phyloP scores from a whole-genome alignment of 2,888 invertebrate genomes.

The Bibio marci region DNA sequence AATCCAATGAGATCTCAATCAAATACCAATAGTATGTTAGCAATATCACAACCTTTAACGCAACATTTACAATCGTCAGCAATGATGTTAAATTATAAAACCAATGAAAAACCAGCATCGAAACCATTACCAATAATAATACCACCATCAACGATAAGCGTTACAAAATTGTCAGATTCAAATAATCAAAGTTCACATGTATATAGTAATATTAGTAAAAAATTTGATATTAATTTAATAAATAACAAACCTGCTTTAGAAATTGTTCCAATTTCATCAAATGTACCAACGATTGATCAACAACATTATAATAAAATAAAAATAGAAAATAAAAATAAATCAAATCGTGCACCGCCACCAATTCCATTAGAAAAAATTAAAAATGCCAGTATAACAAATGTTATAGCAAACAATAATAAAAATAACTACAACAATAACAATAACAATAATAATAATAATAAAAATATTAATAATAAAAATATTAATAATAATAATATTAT shows the following conservation, averaged over 20 bases:
- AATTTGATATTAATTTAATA: slow-evolving; percentile 12
- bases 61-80: no score
- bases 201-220: slow-evolving; percentile 25
- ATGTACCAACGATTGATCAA: slow-evolving; percentile 12
- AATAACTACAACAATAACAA: slow-evolving; percentile 14
- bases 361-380: slow-evolving; percentile 34
- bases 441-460: no score
- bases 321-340: neutral
- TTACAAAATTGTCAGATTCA: slow-evolving; percentile 20
- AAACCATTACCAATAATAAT: slow-evolving; percentile 14
- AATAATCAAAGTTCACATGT: slow-evolving; percentile 20
- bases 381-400: slow-evolving; percentile 19
- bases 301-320: neutral
- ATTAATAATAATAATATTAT: neutral
- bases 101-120: slow-evolving; percentile 13
- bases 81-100: slow-evolving; percentile 15
- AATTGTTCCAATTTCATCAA: slow-evolving; percentile 19
- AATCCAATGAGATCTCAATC: no score
- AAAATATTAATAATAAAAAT: no score
- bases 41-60: no score
- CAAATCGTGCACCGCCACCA: slow-evolving; percentile 27
- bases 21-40: no score
- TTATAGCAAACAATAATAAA: neutral
- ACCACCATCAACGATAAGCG: slow-evolving; percentile 23
- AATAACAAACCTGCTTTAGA: slow-evolving; percentile 17